Evolutionary conservation across 1,140 invertebrate species (phyloP).

Genomic region (Maconellicoccus hirsutus): DNA sequence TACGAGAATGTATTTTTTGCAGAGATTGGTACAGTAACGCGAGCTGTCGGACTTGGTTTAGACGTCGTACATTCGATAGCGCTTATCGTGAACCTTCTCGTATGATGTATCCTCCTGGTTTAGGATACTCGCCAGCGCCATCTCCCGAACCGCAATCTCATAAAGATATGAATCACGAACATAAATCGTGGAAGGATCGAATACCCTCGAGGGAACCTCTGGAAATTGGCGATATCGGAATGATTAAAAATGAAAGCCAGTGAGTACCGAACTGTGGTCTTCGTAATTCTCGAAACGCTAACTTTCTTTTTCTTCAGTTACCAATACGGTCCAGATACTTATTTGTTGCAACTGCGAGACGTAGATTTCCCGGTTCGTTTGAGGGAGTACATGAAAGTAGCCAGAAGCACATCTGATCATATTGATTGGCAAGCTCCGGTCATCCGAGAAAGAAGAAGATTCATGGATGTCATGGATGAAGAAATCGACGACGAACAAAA

Average conservation of each 20-base stretch:
- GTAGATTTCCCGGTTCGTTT: conserved; percentile 82
- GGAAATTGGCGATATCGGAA: conserved; percentile 63
- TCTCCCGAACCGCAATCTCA: conserved; percentile 44
- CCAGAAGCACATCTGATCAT: conserved; percentile 43
- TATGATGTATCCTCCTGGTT: conserved; percentile 85
- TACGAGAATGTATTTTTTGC: conserved; percentile 29
- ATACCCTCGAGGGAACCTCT: conserved; percentile 62
- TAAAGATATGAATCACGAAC: conserved; percentile 39
- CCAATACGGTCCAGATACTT: conserved; percentile 91
- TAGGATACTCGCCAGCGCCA: conserved; percentile 60
- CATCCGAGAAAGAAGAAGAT: conserved; percentile 75
- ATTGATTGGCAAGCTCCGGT: conserved; percentile 70
- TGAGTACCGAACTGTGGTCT: conserved; percentile 48
- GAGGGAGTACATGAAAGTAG: conserved; percentile 86
- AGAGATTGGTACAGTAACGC: conserved; percentile 82
- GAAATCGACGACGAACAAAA: conserved; percentile 84
- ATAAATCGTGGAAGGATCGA: conserved; percentile 50
- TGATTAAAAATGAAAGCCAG: conserved; percentile 75
- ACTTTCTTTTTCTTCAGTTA: conserved; percentile 38
- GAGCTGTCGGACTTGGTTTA: conserved; percentile 72
- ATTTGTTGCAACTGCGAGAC: conserved; percentile 81
- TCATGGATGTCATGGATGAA: conserved; percentile 91
- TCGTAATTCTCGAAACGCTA: background rate
- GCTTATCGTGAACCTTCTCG: conserved; percentile 81
- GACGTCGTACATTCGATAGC: conserved; percentile 61